phyloP scores from a whole-genome alignment of 2,888 invertebrate species.

The Lampropteryx suffumata region DNA sequence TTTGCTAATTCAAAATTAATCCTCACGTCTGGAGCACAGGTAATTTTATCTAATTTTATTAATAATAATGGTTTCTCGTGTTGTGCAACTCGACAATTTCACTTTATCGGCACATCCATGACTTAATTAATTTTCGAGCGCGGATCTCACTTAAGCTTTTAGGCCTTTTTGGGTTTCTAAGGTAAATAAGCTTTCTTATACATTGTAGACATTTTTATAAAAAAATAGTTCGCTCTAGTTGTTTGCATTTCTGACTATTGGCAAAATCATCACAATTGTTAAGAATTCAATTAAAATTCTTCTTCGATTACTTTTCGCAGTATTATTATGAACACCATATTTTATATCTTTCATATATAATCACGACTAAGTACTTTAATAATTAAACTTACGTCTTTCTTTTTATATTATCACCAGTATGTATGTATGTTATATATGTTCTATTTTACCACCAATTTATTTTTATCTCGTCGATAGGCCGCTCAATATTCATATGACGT shows the following conservation, averaged over 20 bases:
- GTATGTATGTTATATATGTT: constrained; percentile 40
- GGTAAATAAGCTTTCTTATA: constrained; percentile 39
- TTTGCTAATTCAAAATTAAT: constrained; percentile 45
- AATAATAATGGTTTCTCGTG: constrained; percentile 45
- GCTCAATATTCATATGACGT: constrained; percentile 43
- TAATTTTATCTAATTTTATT: constrained; percentile 48
- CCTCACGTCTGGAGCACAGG: constrained; percentile 65
- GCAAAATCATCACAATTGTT: constrained; percentile 81
- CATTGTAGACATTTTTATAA: constrained; percentile 53
- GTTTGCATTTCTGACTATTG: constrained; percentile 72
- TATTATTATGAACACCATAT: constrained; percentile 40
- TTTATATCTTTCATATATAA: constrained; percentile 42
- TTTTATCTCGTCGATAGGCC: constrained; percentile 50
- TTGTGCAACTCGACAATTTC: constrained; percentile 18
- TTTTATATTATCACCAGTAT: constrained; percentile 51
- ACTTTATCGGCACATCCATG: constrained; percentile 20
- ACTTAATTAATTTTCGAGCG: constrained; percentile 36
- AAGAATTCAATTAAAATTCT: constrained; percentile 58
- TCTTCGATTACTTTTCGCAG: constrained; percentile 35
- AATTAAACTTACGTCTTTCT: constrained; percentile 23
- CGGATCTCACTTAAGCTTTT: constrained; percentile 55
- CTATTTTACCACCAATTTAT: constrained; percentile 46
- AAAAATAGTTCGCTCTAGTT: constrained; percentile 35
- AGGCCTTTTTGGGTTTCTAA: constrained; percentile 40
- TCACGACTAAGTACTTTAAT: constrained; percentile 23